These are phyloP conservation scores for Maconellicoccus hirsutus DNA, from an alignment of 1,140 invertebrate genomes.

Conservation along the genomic window DNA sequence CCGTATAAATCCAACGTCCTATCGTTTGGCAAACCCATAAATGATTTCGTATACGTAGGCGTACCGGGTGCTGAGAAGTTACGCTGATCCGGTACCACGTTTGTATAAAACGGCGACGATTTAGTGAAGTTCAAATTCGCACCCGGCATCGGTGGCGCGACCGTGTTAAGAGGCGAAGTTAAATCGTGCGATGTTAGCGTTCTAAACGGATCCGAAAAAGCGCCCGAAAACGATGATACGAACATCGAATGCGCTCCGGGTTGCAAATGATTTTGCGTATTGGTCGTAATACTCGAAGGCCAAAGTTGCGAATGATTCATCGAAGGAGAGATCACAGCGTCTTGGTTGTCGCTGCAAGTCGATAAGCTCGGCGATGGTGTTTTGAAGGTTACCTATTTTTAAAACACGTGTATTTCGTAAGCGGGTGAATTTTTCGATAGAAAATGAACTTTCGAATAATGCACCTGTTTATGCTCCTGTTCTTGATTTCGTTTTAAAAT, in stretches of 20 bases:
- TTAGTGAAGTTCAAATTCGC: constrained; percentile 2
- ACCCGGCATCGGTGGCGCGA: not conserved
- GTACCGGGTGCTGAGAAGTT: not conserved
- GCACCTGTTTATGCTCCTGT: constrained; percentile 47
- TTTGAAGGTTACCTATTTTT: not conserved
- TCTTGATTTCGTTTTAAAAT: constrained; percentile 49
- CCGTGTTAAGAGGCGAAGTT: not conserved
- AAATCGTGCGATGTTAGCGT: not conserved
- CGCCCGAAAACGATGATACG: not conserved
- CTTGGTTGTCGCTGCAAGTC: constrained; percentile 11
- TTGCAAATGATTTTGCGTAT: not conserved
- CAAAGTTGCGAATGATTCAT: not conserved
- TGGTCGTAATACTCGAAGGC: not conserved
- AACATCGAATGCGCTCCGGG: not conserved
- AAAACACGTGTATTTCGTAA: not conserved
- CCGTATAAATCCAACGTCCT: not conserved
- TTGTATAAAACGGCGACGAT: not conserved
- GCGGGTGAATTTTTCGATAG: too few relatives aligned
- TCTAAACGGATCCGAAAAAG: not conserved
- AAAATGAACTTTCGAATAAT: too few relatives aligned
- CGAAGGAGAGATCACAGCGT: not conserved
- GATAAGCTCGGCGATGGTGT: constrained; percentile 11
- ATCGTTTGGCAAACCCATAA: not conserved
- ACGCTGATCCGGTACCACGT: not conserved
- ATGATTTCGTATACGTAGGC: not conserved